phyloP scores from a whole-genome alignment of 2,888 invertebrate genomes.

The Pristionchus entomophagus region DNA sequence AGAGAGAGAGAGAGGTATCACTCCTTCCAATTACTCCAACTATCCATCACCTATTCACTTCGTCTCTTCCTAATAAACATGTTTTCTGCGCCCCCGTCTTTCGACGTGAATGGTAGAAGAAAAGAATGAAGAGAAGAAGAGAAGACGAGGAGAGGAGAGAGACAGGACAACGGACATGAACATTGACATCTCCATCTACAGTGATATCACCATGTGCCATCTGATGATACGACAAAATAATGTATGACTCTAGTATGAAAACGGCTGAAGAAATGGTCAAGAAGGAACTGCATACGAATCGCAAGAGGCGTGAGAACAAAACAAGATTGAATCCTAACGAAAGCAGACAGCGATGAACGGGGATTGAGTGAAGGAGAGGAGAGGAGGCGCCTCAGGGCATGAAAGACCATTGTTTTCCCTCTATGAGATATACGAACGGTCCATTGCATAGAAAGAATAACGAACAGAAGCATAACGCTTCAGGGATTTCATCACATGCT shows the following conservation, averaged over 20 bases:
- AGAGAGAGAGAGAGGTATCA: constrained; percentile 1
- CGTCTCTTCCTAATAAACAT: constrained; percentile 35
- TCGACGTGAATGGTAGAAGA: background rate
- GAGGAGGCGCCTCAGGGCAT: no score
- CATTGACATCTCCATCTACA: no score
- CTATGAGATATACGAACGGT: no score
- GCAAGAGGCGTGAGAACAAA: background rate
- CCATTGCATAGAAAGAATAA: no score
- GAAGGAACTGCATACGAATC: background rate
- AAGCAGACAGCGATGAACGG: no score
- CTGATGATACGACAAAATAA: background rate
- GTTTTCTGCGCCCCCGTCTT: constrained; percentile 8
- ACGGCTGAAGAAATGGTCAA: background rate
- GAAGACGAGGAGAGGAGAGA: background rate
- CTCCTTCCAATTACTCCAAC: constrained; percentile 30
- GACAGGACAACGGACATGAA: background rate
- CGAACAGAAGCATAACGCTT: no score
- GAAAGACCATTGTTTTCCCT: no score
- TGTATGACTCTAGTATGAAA: no score
- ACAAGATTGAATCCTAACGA: constrained; percentile 12
- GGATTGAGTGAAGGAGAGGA: no score
- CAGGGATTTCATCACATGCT: no score
- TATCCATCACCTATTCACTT: constrained; percentile 26
- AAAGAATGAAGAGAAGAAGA: background rate
- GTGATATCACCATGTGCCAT: background rate